Evolutionary conservation across 2,888 invertebrate species (phyloP), one percentile per base, ranked within the genome.

Genomic region (Adineta ricciae): DNA sequence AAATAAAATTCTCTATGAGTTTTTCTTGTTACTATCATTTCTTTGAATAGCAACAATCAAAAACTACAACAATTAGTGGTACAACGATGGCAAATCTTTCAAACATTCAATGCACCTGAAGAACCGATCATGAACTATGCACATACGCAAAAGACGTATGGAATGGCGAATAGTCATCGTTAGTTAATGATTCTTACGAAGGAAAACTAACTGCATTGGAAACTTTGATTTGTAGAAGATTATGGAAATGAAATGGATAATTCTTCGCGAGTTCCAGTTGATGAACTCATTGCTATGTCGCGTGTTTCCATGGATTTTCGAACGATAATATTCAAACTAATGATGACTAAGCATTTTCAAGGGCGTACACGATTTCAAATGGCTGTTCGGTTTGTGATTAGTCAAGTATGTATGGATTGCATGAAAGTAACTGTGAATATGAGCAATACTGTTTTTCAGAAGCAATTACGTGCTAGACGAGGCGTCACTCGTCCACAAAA

Each of bases 281-380:
- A 78, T 78, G 8, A 78, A 41, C 36, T 73, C 24, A 73, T 73
- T 73, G 73, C 73, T 36, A 73, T 73, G 78, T 21, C n/a, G 32
- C 41, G 7, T 82, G 27, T 32, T 78, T 88, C 88, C 21, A 84
- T 88, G 32, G 87, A 88, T 27, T 88, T 89, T 83, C 87, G 87
- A 83, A 88, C 88, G 54, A 88, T 88, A 9, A 87, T 88, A 27
- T 86, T 88, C n/a, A 86, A 87, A 27, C 87, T 90, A n/a, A 88
- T 90, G 88, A 89, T 88, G 87, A 87, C 87, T 50, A 86, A 87
- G 49, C 85, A 41, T 78, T 78, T 78, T 78, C 41, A 87, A 50
- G 88, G 88, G 0, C 86, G 86, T 38, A 88, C 89, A 14, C 87
- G 90, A 83, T 90, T 90, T 85, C 86, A 87, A 83, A 87, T 88